These are phyloP conservation scores for Cladorhizidae sp. DNA, from an alignment of 37 sponge, comb jelly and placozoan species.

Conservation along the genomic window DNA sequence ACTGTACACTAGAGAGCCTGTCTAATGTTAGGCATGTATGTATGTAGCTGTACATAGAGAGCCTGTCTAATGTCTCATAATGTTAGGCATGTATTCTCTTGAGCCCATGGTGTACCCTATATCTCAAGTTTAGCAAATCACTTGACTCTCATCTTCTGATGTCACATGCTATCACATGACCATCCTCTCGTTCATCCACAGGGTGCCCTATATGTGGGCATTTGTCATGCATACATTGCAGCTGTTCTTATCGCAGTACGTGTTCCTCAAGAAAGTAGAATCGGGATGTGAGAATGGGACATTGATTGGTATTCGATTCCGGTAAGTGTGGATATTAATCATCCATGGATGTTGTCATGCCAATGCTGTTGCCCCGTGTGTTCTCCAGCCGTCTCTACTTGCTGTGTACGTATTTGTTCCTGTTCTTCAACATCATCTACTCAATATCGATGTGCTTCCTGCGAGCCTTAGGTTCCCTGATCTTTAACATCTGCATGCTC, in stretches of 20 bases:
- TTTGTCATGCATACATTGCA: constrained; percentile 32
- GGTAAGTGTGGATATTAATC: background rate
- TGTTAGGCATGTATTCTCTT: too few relatives aligned
- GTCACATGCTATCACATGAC: background rate
- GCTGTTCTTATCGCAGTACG: constrained; percentile 16
- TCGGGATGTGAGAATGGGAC: background rate
- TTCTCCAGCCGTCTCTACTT: constrained; percentile 28
- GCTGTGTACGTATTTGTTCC: constrained; percentile 22
- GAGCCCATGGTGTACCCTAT: too few relatives aligned
- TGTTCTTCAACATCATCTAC: constrained; percentile 49
- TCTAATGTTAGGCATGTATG: too few relatives aligned
- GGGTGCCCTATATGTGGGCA: constrained; percentile 49
- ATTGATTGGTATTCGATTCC: background rate
- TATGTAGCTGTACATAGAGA: too few relatives aligned
- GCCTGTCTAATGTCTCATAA: too few relatives aligned
- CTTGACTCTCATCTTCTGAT: background rate
- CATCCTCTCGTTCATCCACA: background rate
- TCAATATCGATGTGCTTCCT: constrained; percentile 43
- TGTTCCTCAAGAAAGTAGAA: constrained; percentile 10
- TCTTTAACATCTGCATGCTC: constrained; percentile 41
- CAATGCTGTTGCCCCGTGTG: background rate
- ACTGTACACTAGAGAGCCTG: too few relatives aligned
- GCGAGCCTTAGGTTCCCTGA: constrained; percentile 30
- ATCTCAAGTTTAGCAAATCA: too few relatives aligned
- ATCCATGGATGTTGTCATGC: background rate